Conservation (phyloP, 2,113 vertebrate genomes). For the Verasper variegatus region DNA sequence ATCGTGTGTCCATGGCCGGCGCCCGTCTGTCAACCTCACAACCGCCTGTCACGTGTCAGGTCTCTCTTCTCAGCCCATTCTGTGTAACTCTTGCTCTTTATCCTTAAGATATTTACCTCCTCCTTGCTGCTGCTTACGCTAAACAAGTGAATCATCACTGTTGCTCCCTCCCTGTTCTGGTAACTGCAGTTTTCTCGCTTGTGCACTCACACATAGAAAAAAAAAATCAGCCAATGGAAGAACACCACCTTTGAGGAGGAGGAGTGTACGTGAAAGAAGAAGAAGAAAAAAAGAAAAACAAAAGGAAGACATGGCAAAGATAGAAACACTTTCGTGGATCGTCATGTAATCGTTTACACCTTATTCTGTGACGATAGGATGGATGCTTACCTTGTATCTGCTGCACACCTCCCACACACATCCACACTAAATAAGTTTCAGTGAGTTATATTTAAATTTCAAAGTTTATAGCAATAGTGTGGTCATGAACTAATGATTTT, state of each 20-base stretch:
- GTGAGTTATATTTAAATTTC: not conserved
- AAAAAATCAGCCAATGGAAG: slow-evolving; percentile 44
- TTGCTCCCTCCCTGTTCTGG: slow-evolving; percentile 43
- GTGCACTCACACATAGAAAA: slow-evolving; percentile 34
- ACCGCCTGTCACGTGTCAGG: not conserved
- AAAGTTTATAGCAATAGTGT: not conserved
- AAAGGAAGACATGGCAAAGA: not conserved
- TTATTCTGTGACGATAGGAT: not conserved
- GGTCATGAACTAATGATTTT: not conserved
- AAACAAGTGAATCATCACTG: slow-evolving; percentile 68
- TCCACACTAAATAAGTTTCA: slow-evolving; percentile 3
- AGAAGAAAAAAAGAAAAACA: not conserved
- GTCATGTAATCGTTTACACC: not conserved
- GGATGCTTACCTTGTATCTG: not conserved
- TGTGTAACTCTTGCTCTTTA: slow-evolving; percentile 21
- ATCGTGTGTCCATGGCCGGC: not conserved
- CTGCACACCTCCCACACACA: slow-evolving; percentile 3
- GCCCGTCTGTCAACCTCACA: not conserved
- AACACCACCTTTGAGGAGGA: slow-evolving; percentile 37
- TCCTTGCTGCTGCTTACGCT: slow-evolving; percentile 33
- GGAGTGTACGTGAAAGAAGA: slow-evolving; percentile 10
- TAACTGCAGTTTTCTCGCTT: slow-evolving; percentile 53
- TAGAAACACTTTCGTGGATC: not conserved
- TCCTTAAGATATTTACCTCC: slow-evolving; percentile 33
- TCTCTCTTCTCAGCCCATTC: not conserved